Conservation (phyloP, 2,113 vertebrate genomes). For the Narcine bancroftii region DNA sequence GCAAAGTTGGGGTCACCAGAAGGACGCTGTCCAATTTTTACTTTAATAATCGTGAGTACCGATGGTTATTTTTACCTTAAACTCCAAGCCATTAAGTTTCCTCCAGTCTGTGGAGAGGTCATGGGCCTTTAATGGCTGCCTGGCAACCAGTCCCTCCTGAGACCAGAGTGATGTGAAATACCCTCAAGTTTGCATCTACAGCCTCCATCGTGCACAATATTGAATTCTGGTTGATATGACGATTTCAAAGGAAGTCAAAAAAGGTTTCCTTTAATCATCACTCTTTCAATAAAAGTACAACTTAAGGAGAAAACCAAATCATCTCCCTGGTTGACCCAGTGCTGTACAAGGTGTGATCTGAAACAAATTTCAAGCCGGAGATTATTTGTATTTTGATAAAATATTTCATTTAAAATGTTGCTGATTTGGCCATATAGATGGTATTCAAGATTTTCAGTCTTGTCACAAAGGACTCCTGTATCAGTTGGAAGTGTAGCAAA, state of each 20-base stretch:
- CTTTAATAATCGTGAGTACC: neutral
- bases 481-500: neutral
- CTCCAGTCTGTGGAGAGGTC: neutral
- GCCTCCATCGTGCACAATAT: neutral
- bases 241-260: neutral
- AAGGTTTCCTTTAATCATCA: constrained; percentile 11
- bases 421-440: neutral
- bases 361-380: neutral
- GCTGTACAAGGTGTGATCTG: neutral
- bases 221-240: neutral
- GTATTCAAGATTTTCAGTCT: neutral
- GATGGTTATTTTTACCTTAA: neutral
- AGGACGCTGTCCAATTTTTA: neutral
- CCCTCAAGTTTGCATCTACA: neutral
- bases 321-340: neutral
- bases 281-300: neutral
- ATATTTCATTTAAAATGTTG: neutral
- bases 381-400: neutral
- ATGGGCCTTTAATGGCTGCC: neutral
- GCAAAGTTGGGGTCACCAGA: neutral
- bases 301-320: neutral
- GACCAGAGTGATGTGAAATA: neutral
- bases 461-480: neutral
- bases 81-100: neutral
- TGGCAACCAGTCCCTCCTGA: neutral